Evolutionary conservation across 2,797 vertebrate species (phyloP), one percentile per base, ranked within the genome.

Genomic region (Vespertilio murinus): DNA sequence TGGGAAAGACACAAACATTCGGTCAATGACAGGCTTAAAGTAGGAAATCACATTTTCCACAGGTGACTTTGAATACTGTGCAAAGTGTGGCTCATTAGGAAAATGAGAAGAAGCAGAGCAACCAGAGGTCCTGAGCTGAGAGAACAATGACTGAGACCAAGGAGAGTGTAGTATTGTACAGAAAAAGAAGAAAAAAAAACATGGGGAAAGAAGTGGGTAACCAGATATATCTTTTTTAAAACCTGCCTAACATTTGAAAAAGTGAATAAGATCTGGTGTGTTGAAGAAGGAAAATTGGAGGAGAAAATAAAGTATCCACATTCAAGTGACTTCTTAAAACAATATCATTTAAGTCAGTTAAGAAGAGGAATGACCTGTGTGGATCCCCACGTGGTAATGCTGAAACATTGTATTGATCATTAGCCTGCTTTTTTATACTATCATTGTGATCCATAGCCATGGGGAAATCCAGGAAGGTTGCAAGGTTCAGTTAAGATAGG

Each of bases 371-470:
- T 52, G 56, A 23, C 25, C 52, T 69, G 16, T 17, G 3, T 81
- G 30, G 64, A 35, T 86, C 54, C 30, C 90, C 42, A 3, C n/a
- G 3, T 33, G 30, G 22, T 54, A 91, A 59, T 40, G 33, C 28
- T 49, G 9, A 23, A 47, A 45, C 93, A 81, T 4, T 86, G 80
- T 88, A 81, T 95, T 64, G 38, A 64, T 91, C 56, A 82, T 90
- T 94, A 78, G 52, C 49, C 64, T 77, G 49, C 38, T 67, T 88
- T 93, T 59, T 47, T 88, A 40, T 83, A 28, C 75, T 74, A 85
- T 84, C 65, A 65, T 30, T 77, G 47, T 90, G 61, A 97, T 92
- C 93, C 86, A 95, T 49, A 75, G 71, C 75, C 74, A 88, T n/a
- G 25, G 20, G 13, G 18, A 93, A 93, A 93, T 65, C 52, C 61